Percentiles rank a stretch among this genome's conserved stretches.
phyloP scores from a whole-genome alignment of 2,113 vertebrate species.

The Fulica atra region DNA sequence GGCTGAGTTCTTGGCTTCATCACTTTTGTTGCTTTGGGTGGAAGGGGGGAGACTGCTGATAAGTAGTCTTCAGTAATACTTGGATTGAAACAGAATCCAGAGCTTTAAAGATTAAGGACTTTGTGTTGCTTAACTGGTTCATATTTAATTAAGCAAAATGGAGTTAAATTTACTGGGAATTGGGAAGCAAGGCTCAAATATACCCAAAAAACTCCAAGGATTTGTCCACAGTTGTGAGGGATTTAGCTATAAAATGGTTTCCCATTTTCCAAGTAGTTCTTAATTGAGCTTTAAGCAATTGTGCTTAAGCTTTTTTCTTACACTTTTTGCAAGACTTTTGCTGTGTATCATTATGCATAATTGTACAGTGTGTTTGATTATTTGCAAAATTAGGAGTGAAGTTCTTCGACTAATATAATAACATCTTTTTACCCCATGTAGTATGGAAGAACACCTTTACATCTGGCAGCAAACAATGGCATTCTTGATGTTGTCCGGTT shows the following conservation, averaged over 20 bases:
- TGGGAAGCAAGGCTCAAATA: background rate
- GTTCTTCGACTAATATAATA: background rate
- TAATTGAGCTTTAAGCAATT: background rate
- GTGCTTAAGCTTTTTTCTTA: background rate
- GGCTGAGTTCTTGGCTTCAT: background rate
- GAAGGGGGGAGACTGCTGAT: background rate
- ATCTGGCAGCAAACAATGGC: conserved; percentile 91
- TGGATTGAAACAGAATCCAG: background rate
- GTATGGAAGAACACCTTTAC: conserved; percentile 91
- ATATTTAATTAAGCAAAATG: background rate
- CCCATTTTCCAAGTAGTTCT: background rate
- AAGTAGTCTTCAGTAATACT: background rate
- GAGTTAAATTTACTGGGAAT: background rate
- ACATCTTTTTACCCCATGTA: conserved; percentile 37
- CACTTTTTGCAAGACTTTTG: background rate
- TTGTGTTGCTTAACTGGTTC: background rate
- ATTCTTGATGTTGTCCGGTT: conserved; percentile 92
- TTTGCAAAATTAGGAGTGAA: background rate
- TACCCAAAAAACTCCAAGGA: background rate
- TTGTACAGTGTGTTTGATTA: background rate
- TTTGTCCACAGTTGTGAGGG: background rate
- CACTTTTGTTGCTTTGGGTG: background rate
- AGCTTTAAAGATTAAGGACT: background rate
- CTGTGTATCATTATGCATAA: background rate
- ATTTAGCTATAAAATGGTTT: background rate